Percentiles rank a stretch among this genome's conserved stretches.
Conservation (phyloP, 1,140 invertebrate genomes). For the Dreissena polymorpha region DNA sequence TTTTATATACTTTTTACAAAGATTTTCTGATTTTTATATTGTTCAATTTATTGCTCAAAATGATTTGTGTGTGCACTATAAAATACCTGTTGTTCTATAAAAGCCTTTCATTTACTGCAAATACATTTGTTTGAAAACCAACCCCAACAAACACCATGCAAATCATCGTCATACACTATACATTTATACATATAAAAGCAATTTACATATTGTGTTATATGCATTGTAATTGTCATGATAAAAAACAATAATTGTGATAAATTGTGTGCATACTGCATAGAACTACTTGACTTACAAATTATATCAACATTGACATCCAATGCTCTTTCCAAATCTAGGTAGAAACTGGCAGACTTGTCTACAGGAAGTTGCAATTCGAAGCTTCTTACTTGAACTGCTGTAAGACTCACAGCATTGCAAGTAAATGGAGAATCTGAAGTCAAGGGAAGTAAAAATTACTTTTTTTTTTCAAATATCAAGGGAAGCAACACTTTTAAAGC, state of each 20-base stretch:
- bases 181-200: neutral
- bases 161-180: neutral
- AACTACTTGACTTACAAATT: conserved; percentile 60
- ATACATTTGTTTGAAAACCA: too few species aligned
- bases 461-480: neutral
- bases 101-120: too few species aligned
- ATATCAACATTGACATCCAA: conserved; percentile 61
- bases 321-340: conserved; percentile 53
- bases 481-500: neutral
- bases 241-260: too few species aligned
- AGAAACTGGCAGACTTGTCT: conserved; percentile 61
- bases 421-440: conserved; percentile 68
- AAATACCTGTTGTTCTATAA: too few species aligned
- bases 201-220: neutral
- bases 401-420: conserved; percentile 62
- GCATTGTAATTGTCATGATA: too few species aligned
- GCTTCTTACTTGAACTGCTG: conserved; percentile 57
- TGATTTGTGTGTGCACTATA: too few species aligned
- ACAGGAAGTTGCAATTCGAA: conserved; percentile 62
- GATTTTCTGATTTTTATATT: too few species aligned
- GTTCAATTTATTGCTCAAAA: too few species aligned
- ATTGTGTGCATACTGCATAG: too few species aligned
- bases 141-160: neutral
- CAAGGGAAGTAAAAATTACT: neutral
- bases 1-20: too few species aligned